Evolutionary conservation across 2,888 invertebrate genomes (phyloP), one percentile per base, ranked within the genome.

Genomic region (Ophion slaviceki): DNA sequence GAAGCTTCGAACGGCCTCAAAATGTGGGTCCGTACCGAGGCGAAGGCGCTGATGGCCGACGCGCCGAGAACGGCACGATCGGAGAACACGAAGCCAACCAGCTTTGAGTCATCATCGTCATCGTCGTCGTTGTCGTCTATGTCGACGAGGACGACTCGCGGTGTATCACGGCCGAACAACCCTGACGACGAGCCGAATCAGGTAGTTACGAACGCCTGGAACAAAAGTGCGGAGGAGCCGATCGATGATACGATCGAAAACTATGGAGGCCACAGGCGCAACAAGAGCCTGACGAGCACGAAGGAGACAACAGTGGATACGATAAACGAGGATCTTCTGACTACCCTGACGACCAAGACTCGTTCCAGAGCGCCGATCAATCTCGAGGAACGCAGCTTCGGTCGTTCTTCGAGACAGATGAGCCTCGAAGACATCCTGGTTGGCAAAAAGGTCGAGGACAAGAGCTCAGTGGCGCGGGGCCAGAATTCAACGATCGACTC

Each of bases 291-390:
- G 47, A 80, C 57, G 14, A 76, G 53, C 3, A 70, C 83, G 7
- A 86, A 84, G 24, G 72, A 82, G 14, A 40, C 80, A 1, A 61
- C 67, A 2, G 64, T 80, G 11, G 47, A 75, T 8, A 2, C 86
- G 10, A 90, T 88, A 11, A 90, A 89, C 82, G 92, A 93, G 78
- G 88, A 89, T 81, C 88, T 93, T 5, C 74, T 93, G 28, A 92
- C 92, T 20, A 91, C 92, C n/a, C 88, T 93, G 45, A 90, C 92
- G 11, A 93, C 93, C 1, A 92, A 90, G 79, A 91, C 90, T 75
- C 88, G 93, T 84, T 92, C 92, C 4, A 90, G 93, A 81, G 91
- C 93, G 8, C 91, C 92, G 20, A 93, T 93, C 47, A 92, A 92
- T 86, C 89, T 93, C 4, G 91, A 93, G 78, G 93, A 93, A 61